phyloP scores from a whole-genome alignment of 2,113 vertebrate genomes.

The Philantomba maxwellii region DNA sequence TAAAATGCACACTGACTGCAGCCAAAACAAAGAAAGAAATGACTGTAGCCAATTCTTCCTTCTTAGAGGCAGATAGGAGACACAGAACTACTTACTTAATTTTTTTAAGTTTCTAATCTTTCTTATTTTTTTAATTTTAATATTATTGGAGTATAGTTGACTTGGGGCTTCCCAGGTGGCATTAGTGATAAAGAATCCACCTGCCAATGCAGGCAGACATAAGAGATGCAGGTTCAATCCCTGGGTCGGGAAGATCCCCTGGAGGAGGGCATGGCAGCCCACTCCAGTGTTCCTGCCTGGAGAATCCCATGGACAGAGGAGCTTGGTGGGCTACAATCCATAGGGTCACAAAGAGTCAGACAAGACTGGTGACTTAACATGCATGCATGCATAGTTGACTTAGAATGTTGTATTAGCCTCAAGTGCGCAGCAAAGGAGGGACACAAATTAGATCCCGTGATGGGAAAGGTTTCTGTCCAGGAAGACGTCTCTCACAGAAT shows the following conservation, averaged over 20 bases:
- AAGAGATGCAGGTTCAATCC: not conserved
- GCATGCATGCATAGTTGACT: not conserved
- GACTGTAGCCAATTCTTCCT: not conserved
- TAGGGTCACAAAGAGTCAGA: not conserved
- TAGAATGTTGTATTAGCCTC: not conserved
- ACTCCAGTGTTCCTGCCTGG: not conserved
- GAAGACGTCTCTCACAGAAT: not conserved
- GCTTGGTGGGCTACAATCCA: not conserved
- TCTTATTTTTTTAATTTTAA: not conserved
- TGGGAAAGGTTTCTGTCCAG: no score
- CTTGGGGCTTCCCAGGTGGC: no score
- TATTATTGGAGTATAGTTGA: not conserved
- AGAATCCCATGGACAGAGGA: not conserved
- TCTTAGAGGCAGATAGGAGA: not conserved
- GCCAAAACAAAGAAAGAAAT: not conserved
- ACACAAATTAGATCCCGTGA: rapidly evolving
- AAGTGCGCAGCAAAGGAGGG: not conserved
- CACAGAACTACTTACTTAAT: not conserved
- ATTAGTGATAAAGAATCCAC: not conserved
- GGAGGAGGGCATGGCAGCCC: not conserved
- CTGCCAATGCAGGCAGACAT: not conserved
- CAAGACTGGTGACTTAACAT: not conserved
- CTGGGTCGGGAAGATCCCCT: not conserved
- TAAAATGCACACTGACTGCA: not conserved
- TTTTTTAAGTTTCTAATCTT: not conserved